Percentiles rank a stretch among this genome's conserved stretches.
Evolutionary conservation across 2,113 vertebrate species (phyloP).

Genomic region (Psephotus haematonotus): DNA sequence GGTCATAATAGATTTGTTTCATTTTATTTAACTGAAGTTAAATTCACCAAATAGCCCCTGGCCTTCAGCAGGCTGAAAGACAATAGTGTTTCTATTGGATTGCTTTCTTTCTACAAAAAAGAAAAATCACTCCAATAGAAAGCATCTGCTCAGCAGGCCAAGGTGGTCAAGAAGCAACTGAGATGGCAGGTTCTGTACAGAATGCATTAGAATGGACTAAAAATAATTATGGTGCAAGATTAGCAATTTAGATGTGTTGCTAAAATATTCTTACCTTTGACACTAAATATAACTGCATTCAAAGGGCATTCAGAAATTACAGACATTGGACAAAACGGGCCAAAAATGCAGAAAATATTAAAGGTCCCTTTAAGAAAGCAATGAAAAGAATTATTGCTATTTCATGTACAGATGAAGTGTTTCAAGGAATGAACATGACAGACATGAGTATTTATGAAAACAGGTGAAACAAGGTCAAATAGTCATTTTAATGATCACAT

Average conservation of each 20-base stretch:
- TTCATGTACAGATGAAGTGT: neutral
- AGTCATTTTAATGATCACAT: neutral
- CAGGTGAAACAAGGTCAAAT: constrained; percentile 19
- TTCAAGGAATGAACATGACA: constrained; percentile 16
- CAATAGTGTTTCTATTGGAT: neutral
- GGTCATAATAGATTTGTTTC: constrained; percentile 34
- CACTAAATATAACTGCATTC: neutral
- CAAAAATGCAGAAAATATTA: neutral
- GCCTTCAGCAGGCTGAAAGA: neutral
- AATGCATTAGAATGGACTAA: neutral
- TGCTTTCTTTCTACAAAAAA: neutral
- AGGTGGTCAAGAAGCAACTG: neutral
- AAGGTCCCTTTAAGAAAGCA: neutral
- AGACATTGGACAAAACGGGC: accelerated
- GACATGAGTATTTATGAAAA: neutral
- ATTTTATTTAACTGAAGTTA: constrained; percentile 28
- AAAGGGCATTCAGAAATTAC: neutral
- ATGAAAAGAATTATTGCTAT: constrained; percentile 5
- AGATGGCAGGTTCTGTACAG: neutral
- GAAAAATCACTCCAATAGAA: neutral
- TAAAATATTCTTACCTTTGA: neutral
- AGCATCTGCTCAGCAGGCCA: neutral
- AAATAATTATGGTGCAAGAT: neutral
- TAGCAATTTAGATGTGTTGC: neutral
- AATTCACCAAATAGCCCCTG: constrained; percentile 32